Conservation (phyloP, 2,113 vertebrate species). For the Rhagologus leucostigma region DNA sequence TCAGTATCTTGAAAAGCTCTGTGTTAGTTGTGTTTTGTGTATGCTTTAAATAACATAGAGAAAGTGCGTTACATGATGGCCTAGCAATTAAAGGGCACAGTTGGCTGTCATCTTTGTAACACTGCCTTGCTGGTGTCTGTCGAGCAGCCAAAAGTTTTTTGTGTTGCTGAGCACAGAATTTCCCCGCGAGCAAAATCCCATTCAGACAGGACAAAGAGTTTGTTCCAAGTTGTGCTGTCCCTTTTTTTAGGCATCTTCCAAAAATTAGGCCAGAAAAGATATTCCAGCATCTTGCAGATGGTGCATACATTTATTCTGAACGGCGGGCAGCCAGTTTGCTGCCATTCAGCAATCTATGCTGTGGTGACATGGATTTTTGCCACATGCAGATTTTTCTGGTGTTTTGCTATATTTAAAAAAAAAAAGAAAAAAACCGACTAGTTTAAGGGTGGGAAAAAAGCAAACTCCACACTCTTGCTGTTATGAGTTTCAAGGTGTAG, state of each 20-base stretch:
- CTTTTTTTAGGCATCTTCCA: not conserved
- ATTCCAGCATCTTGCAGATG: not conserved
- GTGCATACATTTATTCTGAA: not conserved
- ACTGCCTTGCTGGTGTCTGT: not conserved
- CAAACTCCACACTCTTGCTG: not conserved
- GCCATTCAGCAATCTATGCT: not conserved
- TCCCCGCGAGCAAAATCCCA: not conserved
- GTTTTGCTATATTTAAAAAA: not conserved
- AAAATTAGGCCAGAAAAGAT: not conserved
- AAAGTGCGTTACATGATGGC: not conserved
- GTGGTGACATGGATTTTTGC: not conserved
- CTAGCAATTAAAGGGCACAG: not conserved
- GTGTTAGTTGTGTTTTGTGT: not conserved
- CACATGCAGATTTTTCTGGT: not conserved
- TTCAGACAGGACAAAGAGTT: not conserved
- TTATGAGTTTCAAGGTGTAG: not conserved
- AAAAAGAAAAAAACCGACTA: not conserved
- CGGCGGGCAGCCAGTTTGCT: not conserved
- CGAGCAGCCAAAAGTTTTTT: not conserved
- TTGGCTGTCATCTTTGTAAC: not conserved
- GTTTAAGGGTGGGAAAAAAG: not conserved
- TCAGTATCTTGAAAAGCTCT: not conserved
- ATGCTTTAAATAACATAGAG: constrained; percentile 4
- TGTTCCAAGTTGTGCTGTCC: not conserved
- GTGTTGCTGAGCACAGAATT: not conserved